Evolutionary conservation across 2,888 invertebrate genomes (phyloP), one percentile per base, ranked within the genome.

Genomic region (Lasioglossum vierecki): DNA sequence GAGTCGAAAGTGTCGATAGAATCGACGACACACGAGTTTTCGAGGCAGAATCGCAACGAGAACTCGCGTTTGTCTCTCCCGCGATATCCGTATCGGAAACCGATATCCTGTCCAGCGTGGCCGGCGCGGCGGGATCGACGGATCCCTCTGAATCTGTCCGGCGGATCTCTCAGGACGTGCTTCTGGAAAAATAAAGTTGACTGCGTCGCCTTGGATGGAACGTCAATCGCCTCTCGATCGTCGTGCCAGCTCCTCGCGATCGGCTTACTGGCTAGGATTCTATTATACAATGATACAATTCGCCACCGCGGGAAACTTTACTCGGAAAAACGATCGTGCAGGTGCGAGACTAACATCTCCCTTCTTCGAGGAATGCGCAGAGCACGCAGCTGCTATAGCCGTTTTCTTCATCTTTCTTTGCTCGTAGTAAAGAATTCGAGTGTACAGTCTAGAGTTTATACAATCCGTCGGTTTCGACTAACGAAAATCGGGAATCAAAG

Each of bases 201-300:
- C 91, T 91, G 90, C 87, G 87, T 90, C 92, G 88, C 91, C 89
- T 91, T 87, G 89, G 85, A 84, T 85, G 89, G 66, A 91, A 88
- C 82, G 79, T 83, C 44, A 70, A 85, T 80, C 75, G 79, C 80
- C 39, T 79, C 68, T 79, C 68, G 71, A 46, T 83, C 53, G 74
- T 82, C 76, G 77, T 78, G 82, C 78, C 70, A 71, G 76, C 66
- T 85, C 72, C 60, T 83, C 78, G 85, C 63, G 70, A 26, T 85
- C 74, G 76, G 68, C 81, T 88, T 88, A 87, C 71, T n/a, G 35
- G 60, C 82, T 82, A 85, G 39, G 74, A 49, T 68, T 68, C 81
- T 88, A 88, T 88, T 77, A 84, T 88, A 88, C 88, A 82, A 88
- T 81, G 84, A 78, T 88, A 88, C 88, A 85, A 49, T 79, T 79